Evolutionary conservation across 2,888 invertebrate genomes (phyloP).

Genomic region (Parthenolecanium corni): DNA sequence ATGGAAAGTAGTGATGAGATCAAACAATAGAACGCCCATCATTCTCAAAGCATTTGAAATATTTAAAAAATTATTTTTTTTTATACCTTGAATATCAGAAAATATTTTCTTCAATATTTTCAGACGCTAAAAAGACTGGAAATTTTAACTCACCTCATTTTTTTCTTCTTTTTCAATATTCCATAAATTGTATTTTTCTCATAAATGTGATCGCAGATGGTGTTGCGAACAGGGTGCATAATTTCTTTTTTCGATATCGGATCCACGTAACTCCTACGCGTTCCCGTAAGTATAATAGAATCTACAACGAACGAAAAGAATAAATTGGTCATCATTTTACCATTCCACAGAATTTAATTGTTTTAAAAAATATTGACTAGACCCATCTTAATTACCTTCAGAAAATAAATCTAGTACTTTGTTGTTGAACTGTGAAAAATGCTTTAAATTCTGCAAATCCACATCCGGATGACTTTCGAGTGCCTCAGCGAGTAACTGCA

Average conservation of each 20-base stretch:
- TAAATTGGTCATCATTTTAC: background rate
- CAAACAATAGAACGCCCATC: background rate
- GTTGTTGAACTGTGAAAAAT: background rate
- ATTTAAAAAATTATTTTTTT: too few relatives aligned
- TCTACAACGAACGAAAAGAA: constrained; percentile 8
- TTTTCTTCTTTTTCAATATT: background rate
- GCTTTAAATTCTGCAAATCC: background rate
- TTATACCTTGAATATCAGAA: too few relatives aligned
- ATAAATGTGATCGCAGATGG: constrained; percentile 6
- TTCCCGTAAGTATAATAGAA: background rate
- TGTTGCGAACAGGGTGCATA: constrained; percentile 8
- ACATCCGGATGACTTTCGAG: background rate
- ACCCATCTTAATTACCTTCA: background rate
- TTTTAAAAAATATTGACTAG: background rate
- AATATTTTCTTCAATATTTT: too few relatives aligned
- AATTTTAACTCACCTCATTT: constrained; percentile 2
- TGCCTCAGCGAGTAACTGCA: constrained; percentile 4
- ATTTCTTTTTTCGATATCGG: constrained; percentile 9
- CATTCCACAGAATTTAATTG: background rate
- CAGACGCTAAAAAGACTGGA: too few relatives aligned
- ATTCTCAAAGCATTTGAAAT: too few relatives aligned
- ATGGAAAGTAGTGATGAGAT: background rate
- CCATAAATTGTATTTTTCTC: constrained; percentile 2
- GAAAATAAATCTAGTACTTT: constrained; percentile 9
- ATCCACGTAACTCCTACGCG: background rate